Evolutionary conservation across 2,113 vertebrate genomes (phyloP).

Genomic region (Indicator maculatus): DNA sequence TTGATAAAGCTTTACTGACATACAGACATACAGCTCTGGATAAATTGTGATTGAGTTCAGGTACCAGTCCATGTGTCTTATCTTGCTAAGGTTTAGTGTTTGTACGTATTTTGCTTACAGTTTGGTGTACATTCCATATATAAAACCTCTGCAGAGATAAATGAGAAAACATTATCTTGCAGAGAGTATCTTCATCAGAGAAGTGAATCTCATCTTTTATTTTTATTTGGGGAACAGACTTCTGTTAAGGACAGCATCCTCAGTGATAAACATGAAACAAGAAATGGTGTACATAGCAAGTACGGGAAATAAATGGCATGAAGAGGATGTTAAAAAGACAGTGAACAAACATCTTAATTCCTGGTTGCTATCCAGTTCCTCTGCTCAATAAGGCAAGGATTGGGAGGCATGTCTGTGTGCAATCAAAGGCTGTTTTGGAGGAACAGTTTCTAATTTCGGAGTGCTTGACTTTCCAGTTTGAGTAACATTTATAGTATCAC

Average conservation of each 20-base stretch:
- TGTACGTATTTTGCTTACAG: background rate
- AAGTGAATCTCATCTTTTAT: background rate
- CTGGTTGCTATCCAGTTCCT: background rate
- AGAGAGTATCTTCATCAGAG: background rate
- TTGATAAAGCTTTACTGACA: background rate
- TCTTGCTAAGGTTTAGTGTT: background rate
- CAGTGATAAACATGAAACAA: background rate
- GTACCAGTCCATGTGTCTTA: background rate
- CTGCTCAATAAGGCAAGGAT: background rate
- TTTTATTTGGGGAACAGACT: background rate
- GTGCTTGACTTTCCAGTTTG: slow-evolving; percentile 15
- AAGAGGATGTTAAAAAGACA: background rate
- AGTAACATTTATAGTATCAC: background rate
- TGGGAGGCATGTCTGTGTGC: background rate
- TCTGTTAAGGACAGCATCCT: background rate
- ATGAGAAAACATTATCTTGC: background rate
- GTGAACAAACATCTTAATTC: background rate
- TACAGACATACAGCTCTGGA: background rate
- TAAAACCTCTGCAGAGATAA: background rate
- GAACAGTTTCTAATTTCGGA: slow-evolving; percentile 30
- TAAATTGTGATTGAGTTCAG: background rate
- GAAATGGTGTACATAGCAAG: background rate
- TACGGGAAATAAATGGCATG: background rate
- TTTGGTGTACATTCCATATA: background rate
- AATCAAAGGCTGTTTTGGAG: background rate